Evolutionary conservation across 1,140 invertebrate genomes (phyloP), one percentile per base, ranked within the genome.

Genomic region (Drosophila malerkotliana): DNA sequence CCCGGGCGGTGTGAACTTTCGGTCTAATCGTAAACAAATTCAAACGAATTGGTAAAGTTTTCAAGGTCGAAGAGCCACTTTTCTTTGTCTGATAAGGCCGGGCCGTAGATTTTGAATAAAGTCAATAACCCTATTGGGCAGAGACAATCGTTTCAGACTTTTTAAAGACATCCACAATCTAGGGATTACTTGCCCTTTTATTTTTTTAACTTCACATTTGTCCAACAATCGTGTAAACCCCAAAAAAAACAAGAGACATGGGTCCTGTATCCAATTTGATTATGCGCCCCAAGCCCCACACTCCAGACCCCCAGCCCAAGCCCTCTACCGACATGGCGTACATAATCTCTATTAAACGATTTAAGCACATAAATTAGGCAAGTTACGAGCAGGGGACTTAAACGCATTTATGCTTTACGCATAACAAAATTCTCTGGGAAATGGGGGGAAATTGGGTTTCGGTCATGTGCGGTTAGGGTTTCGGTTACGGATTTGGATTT

Each of bases 261-360:
- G 66, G 51, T 69, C 51, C 37, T 32, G 55, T 58, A 34, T 37
- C 58, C 69, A 56, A 78, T 78, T 87, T 85, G 83, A 82, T 82
- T 85, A 87, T 85, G 78, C 60, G 59, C 28, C 34, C 10, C 10
- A 37, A 32, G 9, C 8, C 32, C 32, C 32, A 21, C 21, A 21
- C 21, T 18, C 3, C 21, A 21, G 21, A 21, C 21, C 21, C 21
- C 5, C 28, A 6, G 28, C 5, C 28, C 1, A 32, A 8, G 8
- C 34, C 34, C 34, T 37, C 4, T 14, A 15, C 78, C 63, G 64
- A 85, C 78, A 87, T 87, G 77, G 82, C 81, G 82, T 59, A 82
- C 78, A 67, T 88, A 85, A 88, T 85, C 82, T 87, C 74, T 82
- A 85, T 85, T 85, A 85, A 85, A 85, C 83, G 82, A 87, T 85